These are phyloP conservation scores for Malacoctenus gilli DNA, from an alignment of 2,797 vertebrate genomes.

Conservation along the genomic window DNA sequence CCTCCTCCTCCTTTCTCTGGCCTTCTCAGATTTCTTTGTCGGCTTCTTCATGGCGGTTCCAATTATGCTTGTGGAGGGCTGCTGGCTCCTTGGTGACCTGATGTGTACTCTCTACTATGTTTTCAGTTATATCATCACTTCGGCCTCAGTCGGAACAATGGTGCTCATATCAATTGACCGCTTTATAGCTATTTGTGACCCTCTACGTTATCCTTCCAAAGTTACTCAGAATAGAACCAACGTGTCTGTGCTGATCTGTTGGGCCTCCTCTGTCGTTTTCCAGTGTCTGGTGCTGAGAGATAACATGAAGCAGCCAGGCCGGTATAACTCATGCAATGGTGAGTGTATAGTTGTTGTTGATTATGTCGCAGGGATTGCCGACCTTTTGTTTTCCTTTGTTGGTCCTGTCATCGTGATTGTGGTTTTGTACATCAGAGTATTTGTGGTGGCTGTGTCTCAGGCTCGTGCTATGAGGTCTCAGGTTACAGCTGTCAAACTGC, in stretches of 20 bases:
- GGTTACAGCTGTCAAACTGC: too few species aligned
- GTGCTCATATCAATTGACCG: conserved; percentile 51
- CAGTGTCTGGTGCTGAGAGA: conserved; percentile 7
- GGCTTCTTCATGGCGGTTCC: conserved; percentile 32
- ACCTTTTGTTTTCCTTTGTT: too few species aligned
- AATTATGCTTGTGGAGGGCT: conserved; percentile 6
- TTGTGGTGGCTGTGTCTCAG: too few species aligned
- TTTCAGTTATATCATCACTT: neutral
- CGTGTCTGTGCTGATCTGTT: too few species aligned
- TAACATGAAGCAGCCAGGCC: too few species aligned
- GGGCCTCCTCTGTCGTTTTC: neutral
- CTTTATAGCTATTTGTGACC: conserved; percentile 5
- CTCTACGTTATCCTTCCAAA: neutral
- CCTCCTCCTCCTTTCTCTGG: conserved; percentile 47
- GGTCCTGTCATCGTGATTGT: too few species aligned
- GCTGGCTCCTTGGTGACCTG: conserved; percentile 35
- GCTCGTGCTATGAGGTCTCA: too few species aligned
- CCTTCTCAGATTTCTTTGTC: conserved; percentile 32
- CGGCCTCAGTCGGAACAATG: conserved; percentile 19
- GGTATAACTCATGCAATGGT: too few species aligned
- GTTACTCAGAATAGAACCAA: neutral
- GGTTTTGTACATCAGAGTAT: too few species aligned
- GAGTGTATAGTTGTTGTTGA: too few species aligned
- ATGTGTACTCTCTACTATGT: conserved; percentile 8
- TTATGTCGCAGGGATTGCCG: too few species aligned